Evolutionary conservation across 2,888 invertebrate genomes (phyloP), one percentile per base, ranked within the genome.

Genomic region (Epicampocera succincta): DNA sequence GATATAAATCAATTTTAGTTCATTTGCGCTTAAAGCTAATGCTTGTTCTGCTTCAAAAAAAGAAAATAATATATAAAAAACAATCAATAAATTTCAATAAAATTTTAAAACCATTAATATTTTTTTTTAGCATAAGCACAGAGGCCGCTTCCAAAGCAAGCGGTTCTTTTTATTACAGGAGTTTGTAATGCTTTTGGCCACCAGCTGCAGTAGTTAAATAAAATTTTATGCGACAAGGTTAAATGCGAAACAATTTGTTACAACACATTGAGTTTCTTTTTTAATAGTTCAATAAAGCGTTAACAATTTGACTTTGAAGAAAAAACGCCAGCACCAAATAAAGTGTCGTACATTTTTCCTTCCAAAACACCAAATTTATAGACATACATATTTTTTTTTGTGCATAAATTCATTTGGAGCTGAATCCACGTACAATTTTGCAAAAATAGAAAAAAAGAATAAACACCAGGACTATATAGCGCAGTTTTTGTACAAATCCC

Each of bases 271-370:
- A 72, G 46, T 79, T 73, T 66, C 17, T 46, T 52, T 73, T 79
- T 73, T 66, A 73, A 73, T 73, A 73, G 78, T 68, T 79, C 78
- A 73, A 79, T 79, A 68, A 73, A 79, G 68, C 29, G 72, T 78
- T 66, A 72, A 72, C 50, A 72, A 78, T 72, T 66, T 72, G 50
- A 60, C 65, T 76, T 15, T 44, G 25, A 58, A 50, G 13, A 17
- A 60, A 60, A 44, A 46, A 46, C 5, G 54, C 52, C 38, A 54
- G 17, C 38, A 25, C 21, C 40, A 48, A 46, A 42, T 60, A 29
- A 54, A 69, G 29, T 46, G 56, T 69, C 44, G 46, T 1, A 13
- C 5, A 4, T 33, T 48, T 33, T 38, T 40, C n/a, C 13, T 13
- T 1, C 1, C 15, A 38, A 54, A 21, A 38, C 46, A 44, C 15